Evolutionary conservation across 2,797 vertebrate genomes (phyloP).

Genomic region (Acanthurus leucopareius): DNA sequence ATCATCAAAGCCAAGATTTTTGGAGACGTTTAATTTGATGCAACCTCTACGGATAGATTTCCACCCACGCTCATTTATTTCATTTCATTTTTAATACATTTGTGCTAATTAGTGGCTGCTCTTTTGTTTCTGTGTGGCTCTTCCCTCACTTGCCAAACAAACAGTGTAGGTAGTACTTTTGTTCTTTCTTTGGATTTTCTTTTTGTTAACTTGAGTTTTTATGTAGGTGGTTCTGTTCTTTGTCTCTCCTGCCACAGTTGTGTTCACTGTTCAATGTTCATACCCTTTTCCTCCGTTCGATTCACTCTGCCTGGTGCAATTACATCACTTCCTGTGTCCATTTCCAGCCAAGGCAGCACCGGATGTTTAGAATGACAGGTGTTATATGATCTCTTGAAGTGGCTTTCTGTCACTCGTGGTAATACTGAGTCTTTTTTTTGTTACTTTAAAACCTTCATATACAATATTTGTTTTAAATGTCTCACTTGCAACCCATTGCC

Average conservation of each 20-base stretch:
- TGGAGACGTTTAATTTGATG: background rate
- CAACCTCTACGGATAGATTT: background rate
- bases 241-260: constrained; percentile 13
- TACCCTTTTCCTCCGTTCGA: constrained; percentile 17
- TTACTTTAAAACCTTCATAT: background rate
- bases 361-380: constrained; percentile 17
- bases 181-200: constrained; percentile 24
- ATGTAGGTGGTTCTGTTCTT: constrained; percentile 57
- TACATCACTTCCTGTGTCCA: constrained; percentile 56
- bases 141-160: constrained; percentile 16
- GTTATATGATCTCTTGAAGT: background rate
- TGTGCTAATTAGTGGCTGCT: background rate
- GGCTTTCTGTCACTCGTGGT: background rate
- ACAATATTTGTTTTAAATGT: background rate
- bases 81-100: background rate
- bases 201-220: constrained; percentile 24
- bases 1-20: background rate
- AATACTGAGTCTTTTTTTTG: background rate
- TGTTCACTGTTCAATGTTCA: constrained; percentile 15
- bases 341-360: constrained; percentile 1
- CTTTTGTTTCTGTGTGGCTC: background rate
- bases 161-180: constrained; percentile 28
- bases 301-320: constrained; percentile 17
- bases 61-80: background rate
- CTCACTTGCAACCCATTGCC: too few relatives aligned